phyloP scores from a whole-genome alignment of 2,888 invertebrate genomes.

The Drosophila anceps region DNA sequence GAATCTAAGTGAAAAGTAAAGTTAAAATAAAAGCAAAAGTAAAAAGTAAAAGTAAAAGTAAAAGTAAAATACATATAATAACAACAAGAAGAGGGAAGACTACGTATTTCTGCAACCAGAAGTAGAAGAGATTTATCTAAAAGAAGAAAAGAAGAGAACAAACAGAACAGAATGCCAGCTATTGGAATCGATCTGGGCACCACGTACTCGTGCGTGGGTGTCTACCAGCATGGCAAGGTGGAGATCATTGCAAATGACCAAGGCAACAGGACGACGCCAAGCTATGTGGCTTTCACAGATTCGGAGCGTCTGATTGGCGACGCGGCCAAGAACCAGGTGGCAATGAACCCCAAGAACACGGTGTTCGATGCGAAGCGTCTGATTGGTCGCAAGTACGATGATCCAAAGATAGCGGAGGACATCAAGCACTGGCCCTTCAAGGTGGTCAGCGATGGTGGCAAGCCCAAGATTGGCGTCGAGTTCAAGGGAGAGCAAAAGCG shows the following conservation, averaged over 20 bases:
- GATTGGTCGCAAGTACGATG: constrained; percentile 96
- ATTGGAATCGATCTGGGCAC: constrained; percentile 88
- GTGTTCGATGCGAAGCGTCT: constrained; percentile 97
- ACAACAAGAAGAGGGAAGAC: background rate
- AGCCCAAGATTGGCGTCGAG: constrained; percentile 93
- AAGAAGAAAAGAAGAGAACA: constrained; percentile 1
- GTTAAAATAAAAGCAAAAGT: background rate
- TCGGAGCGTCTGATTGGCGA: constrained; percentile 88
- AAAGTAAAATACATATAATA: background rate
- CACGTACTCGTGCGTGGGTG: constrained; percentile 91
- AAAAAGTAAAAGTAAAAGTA: background rate
- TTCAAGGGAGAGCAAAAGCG: constrained; percentile 95
- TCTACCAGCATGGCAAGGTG: constrained; percentile 93
- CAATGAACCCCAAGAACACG: constrained; percentile 95
- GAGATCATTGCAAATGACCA: constrained; percentile 94
- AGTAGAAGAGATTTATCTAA: background rate
- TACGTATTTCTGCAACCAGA: background rate
- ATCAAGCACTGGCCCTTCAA: constrained; percentile 98
- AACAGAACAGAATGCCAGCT: constrained; percentile 85
- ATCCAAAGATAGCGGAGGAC: constrained; percentile 94
- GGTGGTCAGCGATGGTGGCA: constrained; percentile 93
- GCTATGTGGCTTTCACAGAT: constrained; percentile 91
- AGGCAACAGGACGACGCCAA: constrained; percentile 86
- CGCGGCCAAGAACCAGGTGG: constrained; percentile 86
- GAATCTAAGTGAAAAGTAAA: background rate